phyloP scores from a whole-genome alignment of 2,113 vertebrate genomes.

The Alligator mississippiensis region DNA sequence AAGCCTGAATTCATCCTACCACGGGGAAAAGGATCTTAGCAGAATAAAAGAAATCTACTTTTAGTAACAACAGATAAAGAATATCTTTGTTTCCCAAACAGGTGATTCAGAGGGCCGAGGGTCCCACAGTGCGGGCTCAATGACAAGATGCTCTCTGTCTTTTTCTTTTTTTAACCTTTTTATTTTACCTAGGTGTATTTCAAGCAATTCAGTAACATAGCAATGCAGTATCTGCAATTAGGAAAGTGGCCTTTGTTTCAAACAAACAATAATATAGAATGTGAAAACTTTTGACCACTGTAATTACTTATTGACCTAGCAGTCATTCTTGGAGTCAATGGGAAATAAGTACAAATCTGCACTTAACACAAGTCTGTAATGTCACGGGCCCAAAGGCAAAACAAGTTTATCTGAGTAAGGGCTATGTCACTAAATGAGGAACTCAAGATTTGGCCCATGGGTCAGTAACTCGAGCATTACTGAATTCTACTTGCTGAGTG shows the following conservation, averaged over 20 bases:
- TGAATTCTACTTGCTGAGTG: slow-evolving; percentile 34
- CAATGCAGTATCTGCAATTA: slow-evolving; percentile 42
- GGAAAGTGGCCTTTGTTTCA: slow-evolving; percentile 54
- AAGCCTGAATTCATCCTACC: background rate
- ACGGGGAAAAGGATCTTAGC: background rate
- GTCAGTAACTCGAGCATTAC: background rate
- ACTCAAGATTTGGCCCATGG: background rate
- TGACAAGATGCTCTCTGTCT: background rate
- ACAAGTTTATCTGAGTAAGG: background rate
- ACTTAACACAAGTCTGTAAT: slow-evolving; percentile 25
- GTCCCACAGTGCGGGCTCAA: background rate
- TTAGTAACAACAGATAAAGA: background rate
- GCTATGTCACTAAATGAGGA: background rate
- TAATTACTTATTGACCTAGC: slow-evolving; percentile 70
- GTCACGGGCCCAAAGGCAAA: slow-evolving; percentile 55
- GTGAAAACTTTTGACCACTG: slow-evolving; percentile 26
- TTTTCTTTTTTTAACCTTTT: background rate
- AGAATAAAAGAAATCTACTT: slow-evolving; percentile 30
- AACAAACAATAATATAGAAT: slow-evolving; percentile 40
- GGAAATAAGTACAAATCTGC: slow-evolving; percentile 47
- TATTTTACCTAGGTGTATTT: background rate
- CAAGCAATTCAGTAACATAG: slow-evolving; percentile 51
- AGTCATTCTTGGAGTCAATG: slow-evolving; percentile 33
- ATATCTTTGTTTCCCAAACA: background rate
- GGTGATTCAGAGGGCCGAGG: background rate